Percentiles rank a stretch among this genome's conserved stretches.
phyloP scores from a whole-genome alignment of 2,888 invertebrate species.

The Cheilosia pagana region DNA sequence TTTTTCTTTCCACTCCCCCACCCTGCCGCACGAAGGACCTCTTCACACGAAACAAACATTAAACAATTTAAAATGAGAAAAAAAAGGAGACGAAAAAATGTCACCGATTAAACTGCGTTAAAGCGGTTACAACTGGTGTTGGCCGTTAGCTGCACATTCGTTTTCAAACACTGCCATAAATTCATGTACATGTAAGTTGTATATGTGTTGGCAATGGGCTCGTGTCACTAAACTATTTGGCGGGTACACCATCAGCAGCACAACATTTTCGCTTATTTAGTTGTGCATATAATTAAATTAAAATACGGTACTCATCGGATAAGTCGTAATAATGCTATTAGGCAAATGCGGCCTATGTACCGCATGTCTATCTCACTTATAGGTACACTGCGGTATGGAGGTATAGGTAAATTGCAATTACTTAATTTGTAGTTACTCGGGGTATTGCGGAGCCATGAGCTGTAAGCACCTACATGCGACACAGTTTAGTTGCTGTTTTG shows the following conservation, averaged over 20 bases:
- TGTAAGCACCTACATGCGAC: constrained; percentile 64
- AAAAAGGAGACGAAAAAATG: constrained; percentile 12
- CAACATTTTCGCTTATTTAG: constrained; percentile 63
- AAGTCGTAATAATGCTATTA: constrained; percentile 73
- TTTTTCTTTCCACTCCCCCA: constrained; percentile 4
- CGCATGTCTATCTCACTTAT: constrained; percentile 1
- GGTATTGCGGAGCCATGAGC: constrained; percentile 29
- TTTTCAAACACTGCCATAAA: constrained; percentile 21
- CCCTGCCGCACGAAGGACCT: constrained; percentile 14
- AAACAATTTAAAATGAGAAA: constrained; percentile 44
- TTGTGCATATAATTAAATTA: constrained; percentile 70
- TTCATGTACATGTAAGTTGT: constrained; percentile 32
- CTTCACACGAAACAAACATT: constrained; percentile 60
- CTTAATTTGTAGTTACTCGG: constrained; percentile 64
- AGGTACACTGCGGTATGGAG: not conserved
- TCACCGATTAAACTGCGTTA: constrained; percentile 65
- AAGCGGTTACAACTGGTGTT: constrained; percentile 66
- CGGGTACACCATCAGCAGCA: no score
- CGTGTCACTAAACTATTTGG: constrained; percentile 8
- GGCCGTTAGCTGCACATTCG: constrained; percentile 57
- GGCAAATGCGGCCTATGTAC: constrained; percentile 49
- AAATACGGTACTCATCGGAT: constrained; percentile 71
- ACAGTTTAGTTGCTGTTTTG: constrained; percentile 70
- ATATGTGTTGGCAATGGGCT: constrained; percentile 1
- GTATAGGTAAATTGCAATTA: constrained; percentile 57